Evolutionary conservation across 1,140 invertebrate genomes (phyloP).

Genomic region (Ceratoteleas bidentatus): DNA sequence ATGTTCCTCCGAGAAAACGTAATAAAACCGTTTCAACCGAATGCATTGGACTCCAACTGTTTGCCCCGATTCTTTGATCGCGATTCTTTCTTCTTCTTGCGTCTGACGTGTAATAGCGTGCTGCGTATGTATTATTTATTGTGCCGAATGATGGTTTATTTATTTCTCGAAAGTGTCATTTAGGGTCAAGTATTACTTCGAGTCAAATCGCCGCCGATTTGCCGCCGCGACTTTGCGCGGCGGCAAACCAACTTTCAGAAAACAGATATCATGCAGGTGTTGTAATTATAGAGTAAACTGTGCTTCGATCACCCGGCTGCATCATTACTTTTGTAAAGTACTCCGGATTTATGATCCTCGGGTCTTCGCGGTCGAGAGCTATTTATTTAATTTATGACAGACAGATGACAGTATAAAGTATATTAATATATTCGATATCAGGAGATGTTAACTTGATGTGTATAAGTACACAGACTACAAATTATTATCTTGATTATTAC

Average conservation of each 20-base stretch:
- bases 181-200: slow-evolving; percentile 18
- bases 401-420: slow-evolving; percentile 69
- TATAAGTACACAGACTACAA: slow-evolving; percentile 64
- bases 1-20: slow-evolving; percentile 44
- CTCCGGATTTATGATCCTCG: slow-evolving; percentile 69
- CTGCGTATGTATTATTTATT: slow-evolving; percentile 37
- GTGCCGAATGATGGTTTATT: slow-evolving; percentile 36
- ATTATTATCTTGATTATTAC: slow-evolving; percentile 68
- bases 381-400: slow-evolving; percentile 80
- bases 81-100: background rate
- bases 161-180: slow-evolving; percentile 48
- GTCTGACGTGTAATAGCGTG: too few species aligned
- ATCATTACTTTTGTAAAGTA: slow-evolving; percentile 79
- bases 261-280: slow-evolving; percentile 26
- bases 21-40: slow-evolving; percentile 25
- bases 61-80: background rate
- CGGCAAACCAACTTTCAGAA: too few species aligned
- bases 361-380: slow-evolving; percentile 72
- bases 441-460: slow-evolving; percentile 71
- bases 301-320: slow-evolving; percentile 45
- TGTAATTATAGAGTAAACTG: slow-evolving; percentile 48
- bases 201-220: background rate
- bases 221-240: too few species aligned
- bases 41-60: background rate
- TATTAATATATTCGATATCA: slow-evolving; percentile 77